Evolutionary conservation across 92 coral and sea anemone genomes (phyloP).

Genomic region (Scolanthus callimorphus): DNA sequence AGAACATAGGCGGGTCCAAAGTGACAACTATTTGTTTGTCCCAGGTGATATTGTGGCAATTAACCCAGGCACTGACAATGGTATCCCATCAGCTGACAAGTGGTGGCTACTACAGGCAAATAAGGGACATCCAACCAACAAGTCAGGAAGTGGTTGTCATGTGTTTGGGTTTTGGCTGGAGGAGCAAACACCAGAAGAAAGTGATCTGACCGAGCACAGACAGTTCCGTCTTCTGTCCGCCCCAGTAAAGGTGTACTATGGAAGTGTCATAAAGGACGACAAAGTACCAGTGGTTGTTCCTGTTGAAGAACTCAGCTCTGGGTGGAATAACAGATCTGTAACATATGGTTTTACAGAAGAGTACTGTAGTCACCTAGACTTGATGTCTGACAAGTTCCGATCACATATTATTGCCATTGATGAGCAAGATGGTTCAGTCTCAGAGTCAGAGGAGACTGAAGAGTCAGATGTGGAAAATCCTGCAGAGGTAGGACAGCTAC

Average conservation of each 20-base stretch:
- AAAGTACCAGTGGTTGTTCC: slow-evolving; percentile 45
- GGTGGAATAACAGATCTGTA: slow-evolving; percentile 42
- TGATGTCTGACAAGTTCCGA: slow-evolving; percentile 17
- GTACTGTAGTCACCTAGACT: slow-evolving; percentile 27
- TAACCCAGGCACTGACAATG: slow-evolving; percentile 39
- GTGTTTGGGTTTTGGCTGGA: slow-evolving; percentile 71
- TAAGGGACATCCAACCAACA: slow-evolving; percentile 32
- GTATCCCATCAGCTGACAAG: slow-evolving; percentile 1
- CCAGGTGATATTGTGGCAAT: slow-evolving; percentile 54
- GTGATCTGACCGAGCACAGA: slow-evolving; percentile 9
- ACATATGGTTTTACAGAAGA: slow-evolving; percentile 35
- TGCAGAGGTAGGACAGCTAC: slow-evolving; percentile 10
- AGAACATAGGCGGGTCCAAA: slow-evolving; percentile 21
- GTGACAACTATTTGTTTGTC: slow-evolving; percentile 24
- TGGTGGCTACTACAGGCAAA: slow-evolving; percentile 5
- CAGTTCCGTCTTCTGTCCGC: slow-evolving; percentile 15
- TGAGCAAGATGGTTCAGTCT: background rate
- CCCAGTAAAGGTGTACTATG: slow-evolving; percentile 56
- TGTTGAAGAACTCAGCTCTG: slow-evolving; percentile 40
- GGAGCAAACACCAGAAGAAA: slow-evolving; percentile 2
- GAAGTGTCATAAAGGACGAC: slow-evolving; percentile 46
- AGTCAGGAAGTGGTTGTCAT: slow-evolving; percentile 32
- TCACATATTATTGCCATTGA: slow-evolving; percentile 5
- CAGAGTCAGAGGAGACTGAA: slow-evolving; percentile 4
- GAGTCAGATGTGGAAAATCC: slow-evolving; percentile 7